Evolutionary conservation across 2,888 invertebrate genomes (phyloP).

Genomic region (Criorhina ranunculi): DNA sequence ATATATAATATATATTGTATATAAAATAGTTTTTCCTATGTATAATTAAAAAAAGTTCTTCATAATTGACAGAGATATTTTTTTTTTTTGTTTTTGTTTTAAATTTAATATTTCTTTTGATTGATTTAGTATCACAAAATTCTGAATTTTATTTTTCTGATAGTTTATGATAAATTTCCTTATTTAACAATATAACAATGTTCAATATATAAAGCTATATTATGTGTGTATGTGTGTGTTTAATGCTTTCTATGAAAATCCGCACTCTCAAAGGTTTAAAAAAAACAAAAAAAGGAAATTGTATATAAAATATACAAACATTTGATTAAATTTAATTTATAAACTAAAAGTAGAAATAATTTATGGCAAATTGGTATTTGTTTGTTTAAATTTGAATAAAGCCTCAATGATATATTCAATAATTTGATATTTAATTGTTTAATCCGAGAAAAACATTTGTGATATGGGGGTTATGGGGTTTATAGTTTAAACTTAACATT

Average conservation of each 20-base stretch:
- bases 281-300: constrained; percentile 17
- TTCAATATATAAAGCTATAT: constrained; percentile 72
- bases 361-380: constrained; percentile 67
- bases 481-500: constrained; percentile 52
- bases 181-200: constrained; percentile 71
- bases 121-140: constrained; percentile 78
- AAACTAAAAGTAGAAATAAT: constrained; percentile 64
- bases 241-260: constrained; percentile 66
- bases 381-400: constrained; percentile 68
- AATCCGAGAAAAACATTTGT: constrained; percentile 31
- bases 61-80: constrained; percentile 71
- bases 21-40: constrained; percentile 72
- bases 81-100: constrained; percentile 42
- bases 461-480: constrained; percentile 44
- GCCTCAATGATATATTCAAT: constrained; percentile 68
- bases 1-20: constrained; percentile 74
- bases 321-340: constrained; percentile 37
- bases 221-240: constrained; percentile 40
- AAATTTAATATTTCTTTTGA: constrained; percentile 69
- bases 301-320: not conserved
- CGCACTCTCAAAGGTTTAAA: constrained; percentile 48
- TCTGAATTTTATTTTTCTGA: constrained; percentile 67
- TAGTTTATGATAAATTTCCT: constrained; percentile 58
- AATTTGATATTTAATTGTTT: constrained; percentile 16
- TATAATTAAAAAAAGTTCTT: constrained; percentile 58